Evolutionary conservation across 53 echinoderm and acorn worm species (phyloP).

Genomic region (Luidia sarsii): DNA sequence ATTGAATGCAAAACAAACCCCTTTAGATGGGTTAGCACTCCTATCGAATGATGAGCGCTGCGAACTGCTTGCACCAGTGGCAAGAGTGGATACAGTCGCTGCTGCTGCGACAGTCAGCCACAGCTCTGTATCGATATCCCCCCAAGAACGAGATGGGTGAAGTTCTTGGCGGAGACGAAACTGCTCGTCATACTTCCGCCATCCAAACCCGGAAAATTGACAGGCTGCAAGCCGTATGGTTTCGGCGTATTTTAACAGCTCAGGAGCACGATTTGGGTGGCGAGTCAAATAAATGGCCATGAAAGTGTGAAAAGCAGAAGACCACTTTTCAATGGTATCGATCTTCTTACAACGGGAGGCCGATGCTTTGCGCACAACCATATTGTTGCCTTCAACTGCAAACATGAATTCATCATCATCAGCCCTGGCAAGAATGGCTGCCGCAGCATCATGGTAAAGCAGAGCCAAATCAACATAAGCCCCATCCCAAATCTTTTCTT

Average conservation of each 20-base stretch:
- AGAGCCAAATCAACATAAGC: too few species aligned
- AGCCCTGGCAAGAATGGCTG: too few species aligned
- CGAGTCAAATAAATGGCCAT: conserved; percentile 20
- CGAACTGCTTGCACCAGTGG: too few species aligned
- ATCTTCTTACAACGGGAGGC: too few species aligned
- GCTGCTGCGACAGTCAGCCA: conserved; percentile 36
- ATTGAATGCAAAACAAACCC: conserved; percentile 28
- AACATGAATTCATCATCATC: too few species aligned
- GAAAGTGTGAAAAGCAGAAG: conserved; percentile 26
- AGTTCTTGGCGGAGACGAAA: conserved; percentile 9
- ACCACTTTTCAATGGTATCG: conserved; percentile 31
- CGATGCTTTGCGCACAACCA: too few species aligned
- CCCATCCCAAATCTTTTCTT: too few species aligned
- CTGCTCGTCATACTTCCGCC: conserved; percentile 20
- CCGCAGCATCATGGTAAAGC: too few species aligned
- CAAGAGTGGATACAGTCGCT: too few species aligned
- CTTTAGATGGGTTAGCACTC: not conserved
- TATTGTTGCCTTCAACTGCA: too few species aligned
- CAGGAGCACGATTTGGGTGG: conserved; percentile 6
- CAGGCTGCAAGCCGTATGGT: not conserved
- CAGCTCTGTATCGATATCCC: conserved; percentile 1
- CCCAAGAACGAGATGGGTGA: conserved; percentile 2
- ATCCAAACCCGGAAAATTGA: not conserved
- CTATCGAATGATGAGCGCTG: too few species aligned
- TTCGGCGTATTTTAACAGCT: conserved; percentile 49